Evolutionary conservation across 2,113 vertebrate genomes (phyloP), one percentile per base, ranked within the genome.

Genomic region (Myrmecobius fasciatus): DNA sequence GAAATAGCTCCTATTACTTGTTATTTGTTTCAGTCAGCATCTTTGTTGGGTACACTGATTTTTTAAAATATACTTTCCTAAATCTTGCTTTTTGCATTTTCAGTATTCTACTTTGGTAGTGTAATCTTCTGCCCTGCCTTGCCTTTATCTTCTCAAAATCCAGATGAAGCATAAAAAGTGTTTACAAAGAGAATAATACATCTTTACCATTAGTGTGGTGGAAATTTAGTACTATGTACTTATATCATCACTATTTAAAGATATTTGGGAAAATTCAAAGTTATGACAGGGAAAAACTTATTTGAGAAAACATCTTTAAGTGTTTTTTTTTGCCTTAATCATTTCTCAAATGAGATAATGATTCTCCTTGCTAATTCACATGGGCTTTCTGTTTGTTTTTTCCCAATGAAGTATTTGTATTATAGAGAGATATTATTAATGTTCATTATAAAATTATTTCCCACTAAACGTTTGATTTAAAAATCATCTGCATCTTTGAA

Each of bases 381-480:
- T 67, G 25, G 9, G 2, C 22, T 91, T 46, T n/a, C 60, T 25
- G 53, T 31, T 92, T 25, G 53, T 31, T 92, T 43, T 43, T 89
- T 52, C 96, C 92, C 26, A 60, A 1, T 48, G 51, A 8, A 51
- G 12, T 31, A 83, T 91, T 89, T 48, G 25, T 91, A 60, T 93
- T 92, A 83, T 92, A 14, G 48, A 92, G 60, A 94, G 93, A 28
- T 28, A 26, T n/a, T 20, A 54, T 88, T 92, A 96, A 93, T 53
- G 56, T 90, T 95, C 92, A 56, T 96, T 91, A 90, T 52, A 93
- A 95, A 93, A 28, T n/a, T 31, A 26, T 94, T 96, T 94, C 93
- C 52, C 12, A 49, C 92, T 95, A 48, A 92, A 52, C 43, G 51
- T 90, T 46, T 20, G 54, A 91, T 93, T 96, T 96, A 43, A 43